phyloP scores from a whole-genome alignment of 2,888 invertebrate species.

The Operophtera brumata region DNA sequence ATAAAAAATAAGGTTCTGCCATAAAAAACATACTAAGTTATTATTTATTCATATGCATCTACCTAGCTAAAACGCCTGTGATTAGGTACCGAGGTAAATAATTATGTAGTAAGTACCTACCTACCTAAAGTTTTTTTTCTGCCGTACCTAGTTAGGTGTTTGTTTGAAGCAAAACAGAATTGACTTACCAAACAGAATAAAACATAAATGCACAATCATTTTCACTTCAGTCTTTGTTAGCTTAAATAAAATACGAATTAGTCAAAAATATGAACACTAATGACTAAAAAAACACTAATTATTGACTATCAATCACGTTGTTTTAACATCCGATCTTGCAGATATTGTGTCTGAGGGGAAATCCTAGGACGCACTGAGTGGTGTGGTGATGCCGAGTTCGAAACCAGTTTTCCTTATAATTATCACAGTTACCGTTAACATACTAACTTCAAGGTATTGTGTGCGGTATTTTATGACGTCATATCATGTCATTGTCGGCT shows the following conservation, averaged over 20 bases:
- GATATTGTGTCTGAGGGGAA: not conserved
- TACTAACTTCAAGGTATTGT: not conserved
- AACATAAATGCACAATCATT: conserved; percentile 5
- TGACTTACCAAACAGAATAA: not conserved
- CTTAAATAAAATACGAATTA: too few relatives aligned
- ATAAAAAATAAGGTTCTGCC: too few relatives aligned
- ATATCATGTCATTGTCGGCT: not conserved
- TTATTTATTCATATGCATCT: too few relatives aligned
- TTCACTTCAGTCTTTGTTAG: not conserved
- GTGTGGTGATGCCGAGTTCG: not conserved
- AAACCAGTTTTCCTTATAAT: conserved; percentile 13
- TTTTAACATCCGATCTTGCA: not conserved
- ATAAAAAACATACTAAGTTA: too few relatives aligned
- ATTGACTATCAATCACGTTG: not conserved
- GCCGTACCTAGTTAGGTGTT: not conserved
- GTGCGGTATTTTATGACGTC: conserved; percentile 1
- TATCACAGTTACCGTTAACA: not conserved
- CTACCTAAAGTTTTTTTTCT: not conserved
- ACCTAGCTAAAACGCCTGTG: too few relatives aligned
- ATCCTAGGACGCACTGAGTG: conserved; percentile 2
- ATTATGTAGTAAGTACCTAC: too few relatives aligned
- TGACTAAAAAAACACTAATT: not conserved
- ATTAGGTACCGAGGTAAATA: too few relatives aligned
- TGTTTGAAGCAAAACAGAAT: not conserved
- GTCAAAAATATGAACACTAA: too few relatives aligned